phyloP scores from a whole-genome alignment of 1,140 invertebrate species.

The Hyles vespertilio region DNA sequence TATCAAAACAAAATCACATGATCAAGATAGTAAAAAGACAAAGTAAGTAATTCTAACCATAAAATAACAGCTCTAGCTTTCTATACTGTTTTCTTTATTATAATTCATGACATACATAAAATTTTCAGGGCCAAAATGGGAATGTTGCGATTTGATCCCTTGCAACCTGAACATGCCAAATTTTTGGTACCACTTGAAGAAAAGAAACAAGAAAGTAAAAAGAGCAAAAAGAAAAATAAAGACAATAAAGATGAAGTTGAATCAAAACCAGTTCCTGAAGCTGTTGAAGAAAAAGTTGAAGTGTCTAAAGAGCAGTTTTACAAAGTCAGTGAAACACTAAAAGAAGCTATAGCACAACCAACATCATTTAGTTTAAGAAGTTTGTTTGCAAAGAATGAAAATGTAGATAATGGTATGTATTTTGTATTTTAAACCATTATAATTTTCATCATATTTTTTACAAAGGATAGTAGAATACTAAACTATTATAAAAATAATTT shows the following conservation, averaged over 20 bases:
- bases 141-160: constrained; percentile 80
- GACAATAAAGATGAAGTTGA: constrained; percentile 36
- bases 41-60: constrained; percentile 40
- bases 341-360: constrained; percentile 72
- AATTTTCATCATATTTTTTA: too few species aligned
- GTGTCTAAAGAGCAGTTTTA: constrained; percentile 81
- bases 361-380: constrained; percentile 78
- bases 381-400: constrained; percentile 65
- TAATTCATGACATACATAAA: not conserved
- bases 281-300: constrained; percentile 56
- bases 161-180: constrained; percentile 76
- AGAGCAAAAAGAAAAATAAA: constrained; percentile 57
- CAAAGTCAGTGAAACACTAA: constrained; percentile 77
- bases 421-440: not conserved
- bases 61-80: not conserved
- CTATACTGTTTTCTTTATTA: constrained; percentile 1
- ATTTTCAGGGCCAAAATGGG: constrained; percentile 57
- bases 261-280: constrained; percentile 17
- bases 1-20: constrained; percentile 40
- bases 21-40: constrained; percentile 46
- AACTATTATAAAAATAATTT: constrained; percentile 16
- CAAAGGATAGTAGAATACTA: not conserved
- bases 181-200: constrained; percentile 64
- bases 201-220: constrained; percentile 40
- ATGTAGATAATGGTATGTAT: constrained; percentile 45